Evolutionary conservation across 1,140 invertebrate genomes (phyloP).

Genomic region (Dinoponera quadriceps): DNA sequence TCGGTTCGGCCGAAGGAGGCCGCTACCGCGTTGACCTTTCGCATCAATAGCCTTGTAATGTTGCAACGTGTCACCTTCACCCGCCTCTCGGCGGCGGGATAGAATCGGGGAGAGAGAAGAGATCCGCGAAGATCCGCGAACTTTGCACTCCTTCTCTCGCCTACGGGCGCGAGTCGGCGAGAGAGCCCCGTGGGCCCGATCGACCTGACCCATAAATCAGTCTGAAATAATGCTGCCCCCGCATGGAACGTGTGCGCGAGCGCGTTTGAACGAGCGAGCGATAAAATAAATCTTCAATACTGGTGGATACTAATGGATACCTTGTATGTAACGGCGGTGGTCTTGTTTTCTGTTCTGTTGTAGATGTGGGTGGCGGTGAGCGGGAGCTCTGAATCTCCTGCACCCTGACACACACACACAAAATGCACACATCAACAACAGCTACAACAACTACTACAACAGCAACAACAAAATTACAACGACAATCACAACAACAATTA

Average conservation of each 20-base stretch:
- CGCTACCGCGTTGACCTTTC: constrained; percentile 61
- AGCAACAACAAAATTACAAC: constrained; percentile 63
- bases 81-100: constrained; percentile 23
- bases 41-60: constrained; percentile 65
- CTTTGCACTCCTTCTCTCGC: constrained; percentile 39
- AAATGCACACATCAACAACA: constrained; percentile 60
- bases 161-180: constrained; percentile 36
- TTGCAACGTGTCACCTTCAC: constrained; percentile 71
- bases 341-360: constrained; percentile 86
- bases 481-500: constrained; percentile 55
- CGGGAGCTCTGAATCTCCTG: constrained; percentile 85
- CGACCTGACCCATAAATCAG: constrained; percentile 80
- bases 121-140: constrained; percentile 61
- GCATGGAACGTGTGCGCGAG: constrained; percentile 68
- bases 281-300: constrained; percentile 82
- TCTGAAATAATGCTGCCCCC: constrained; percentile 78
- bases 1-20: constrained; percentile 37
- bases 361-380: constrained; percentile 87
- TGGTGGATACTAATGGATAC: constrained; percentile 85
- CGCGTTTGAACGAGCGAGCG: constrained; percentile 69
- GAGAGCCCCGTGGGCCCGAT: constrained; percentile 64
- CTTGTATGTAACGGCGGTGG: constrained; percentile 86
- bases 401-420: constrained; percentile 77
- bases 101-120: constrained; percentile 37
- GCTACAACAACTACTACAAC: constrained; percentile 68